Percentiles rank a stretch among this genome's conserved stretches.
Conservation (phyloP, 2,888 invertebrate species). For the Xanthorhoe designata region DNA sequence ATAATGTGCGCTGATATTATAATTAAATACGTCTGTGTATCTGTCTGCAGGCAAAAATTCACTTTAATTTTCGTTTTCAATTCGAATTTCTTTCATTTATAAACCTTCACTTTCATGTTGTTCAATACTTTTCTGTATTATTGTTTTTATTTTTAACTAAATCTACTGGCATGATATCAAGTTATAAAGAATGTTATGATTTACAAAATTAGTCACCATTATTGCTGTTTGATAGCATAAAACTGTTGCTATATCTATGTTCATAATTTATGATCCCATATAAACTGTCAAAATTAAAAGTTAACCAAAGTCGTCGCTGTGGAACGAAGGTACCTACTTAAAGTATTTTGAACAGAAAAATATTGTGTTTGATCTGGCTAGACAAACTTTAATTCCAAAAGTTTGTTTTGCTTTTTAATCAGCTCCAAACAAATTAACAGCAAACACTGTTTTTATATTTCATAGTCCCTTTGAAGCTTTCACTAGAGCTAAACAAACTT, state of each 20-base stretch:
- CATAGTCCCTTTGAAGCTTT: constrained; percentile 15
- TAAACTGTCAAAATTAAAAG: neutral
- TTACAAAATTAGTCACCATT: no score
- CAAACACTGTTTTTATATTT: constrained; percentile 15
- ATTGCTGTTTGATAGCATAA: no score
- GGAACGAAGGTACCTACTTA: neutral
- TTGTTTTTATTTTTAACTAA: no score
- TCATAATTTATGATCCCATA: no score
- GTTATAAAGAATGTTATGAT: no score
- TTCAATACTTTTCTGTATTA: no score
- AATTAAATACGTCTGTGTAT: constrained; percentile 11
- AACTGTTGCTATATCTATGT: neutral
- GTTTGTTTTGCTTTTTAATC: constrained; percentile 8
- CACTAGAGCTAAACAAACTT: constrained; percentile 17
- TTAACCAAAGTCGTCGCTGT: neutral
- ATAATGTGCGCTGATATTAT: constrained; percentile 60
- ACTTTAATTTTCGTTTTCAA: neutral
- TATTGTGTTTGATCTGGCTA: neutral
- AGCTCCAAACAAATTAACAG: constrained; percentile 11
- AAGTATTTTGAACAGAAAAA: no score
- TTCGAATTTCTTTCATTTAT: neutral
- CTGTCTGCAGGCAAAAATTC: constrained; percentile 23
- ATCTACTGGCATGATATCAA: no score
- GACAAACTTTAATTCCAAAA: constrained; percentile 8
- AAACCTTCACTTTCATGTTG: no score